These are phyloP conservation scores for Drosophila rufa DNA, from an alignment of 1,140 invertebrate species.

Conservation along the genomic window DNA sequence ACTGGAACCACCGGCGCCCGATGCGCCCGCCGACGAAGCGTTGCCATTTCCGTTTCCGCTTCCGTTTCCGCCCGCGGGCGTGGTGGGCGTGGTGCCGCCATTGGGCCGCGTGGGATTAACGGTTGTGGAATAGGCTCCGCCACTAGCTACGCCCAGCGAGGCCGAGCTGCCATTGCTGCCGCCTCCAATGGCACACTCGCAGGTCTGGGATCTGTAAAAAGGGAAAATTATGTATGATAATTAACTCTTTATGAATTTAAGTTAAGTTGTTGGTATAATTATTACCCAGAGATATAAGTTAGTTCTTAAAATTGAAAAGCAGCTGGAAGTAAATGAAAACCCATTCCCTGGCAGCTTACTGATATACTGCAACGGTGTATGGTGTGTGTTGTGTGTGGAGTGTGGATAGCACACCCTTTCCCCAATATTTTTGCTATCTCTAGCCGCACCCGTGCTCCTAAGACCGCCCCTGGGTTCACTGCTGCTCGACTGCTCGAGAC, in stretches of 20 bases:
- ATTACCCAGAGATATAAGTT: not conserved
- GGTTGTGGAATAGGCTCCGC: slow-evolving; percentile 78
- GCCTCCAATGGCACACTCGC: slow-evolving; percentile 86
- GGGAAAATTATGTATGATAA: not conserved
- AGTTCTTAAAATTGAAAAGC: no score
- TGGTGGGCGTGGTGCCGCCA: slow-evolving; percentile 82
- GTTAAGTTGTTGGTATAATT: not conserved
- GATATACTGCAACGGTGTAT: not conserved
- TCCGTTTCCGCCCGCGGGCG: slow-evolving; percentile 76
- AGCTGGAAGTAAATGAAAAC: not conserved
- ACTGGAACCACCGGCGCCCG: slow-evolving; percentile 3
- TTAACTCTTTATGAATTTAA: not conserved
- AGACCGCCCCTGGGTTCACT: not conserved
- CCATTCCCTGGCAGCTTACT: not conserved
- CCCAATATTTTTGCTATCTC: slow-evolving; percentile 4
- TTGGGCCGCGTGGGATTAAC: slow-evolving; percentile 83
- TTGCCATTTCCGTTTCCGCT: slow-evolving; percentile 65
- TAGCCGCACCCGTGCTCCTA: slow-evolving; percentile 17
- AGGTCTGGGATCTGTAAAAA: slow-evolving; percentile 70
- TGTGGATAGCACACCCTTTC: not conserved
- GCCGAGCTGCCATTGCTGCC: slow-evolving; percentile 86
- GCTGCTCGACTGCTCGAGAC: slow-evolving; percentile 31
- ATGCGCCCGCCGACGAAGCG: slow-evolving; percentile 29
- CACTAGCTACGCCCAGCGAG: slow-evolving; percentile 44
- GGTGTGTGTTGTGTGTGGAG: not conserved